Percentiles rank a stretch among this genome's conserved stretches.
These are phyloP conservation scores for Paramormyrops kingsleyae DNA, from an alignment of 2,113 vertebrate species.

Conservation along the genomic window DNA sequence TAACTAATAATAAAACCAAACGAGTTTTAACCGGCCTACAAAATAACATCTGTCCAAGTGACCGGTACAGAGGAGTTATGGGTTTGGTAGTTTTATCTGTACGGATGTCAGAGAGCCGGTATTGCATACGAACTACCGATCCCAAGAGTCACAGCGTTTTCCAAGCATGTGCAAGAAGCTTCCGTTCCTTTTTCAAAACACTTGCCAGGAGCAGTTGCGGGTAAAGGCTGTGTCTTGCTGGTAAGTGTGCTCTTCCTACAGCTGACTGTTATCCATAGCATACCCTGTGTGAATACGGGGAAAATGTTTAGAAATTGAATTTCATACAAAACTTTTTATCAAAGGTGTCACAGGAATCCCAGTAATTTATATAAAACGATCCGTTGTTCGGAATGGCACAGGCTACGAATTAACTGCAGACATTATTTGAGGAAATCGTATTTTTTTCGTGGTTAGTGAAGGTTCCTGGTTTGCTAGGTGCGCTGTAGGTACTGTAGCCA, in stretches of 20 bases:
- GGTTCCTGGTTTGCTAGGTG: not conserved
- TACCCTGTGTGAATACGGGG: not conserved
- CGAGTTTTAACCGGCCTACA: not conserved
- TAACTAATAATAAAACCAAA: not conserved
- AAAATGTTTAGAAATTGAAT: not conserved
- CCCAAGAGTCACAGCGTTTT: constrained; percentile 14
- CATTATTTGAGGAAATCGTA: not conserved
- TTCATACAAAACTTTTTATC: not conserved
- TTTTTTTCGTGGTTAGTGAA: not conserved
- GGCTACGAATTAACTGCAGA: not conserved
- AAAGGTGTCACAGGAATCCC: not conserved
- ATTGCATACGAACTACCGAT: constrained; percentile 20
- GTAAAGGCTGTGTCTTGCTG: not conserved
- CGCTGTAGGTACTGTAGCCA: not conserved
- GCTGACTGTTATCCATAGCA: not conserved
- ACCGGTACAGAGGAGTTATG: not conserved
- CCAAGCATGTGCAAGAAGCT: not conserved
- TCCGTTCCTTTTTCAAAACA: constrained; percentile 30
- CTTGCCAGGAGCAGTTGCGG: not conserved
- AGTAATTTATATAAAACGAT: not conserved
- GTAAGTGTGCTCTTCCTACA: not conserved
- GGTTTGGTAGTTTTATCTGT: constrained; percentile 34
- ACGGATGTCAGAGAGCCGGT: not conserved
- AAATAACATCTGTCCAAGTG: not conserved
- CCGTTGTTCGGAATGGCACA: not conserved